phyloP scores from a whole-genome alignment of 2,888 invertebrate species.

The Ormyrus thymus region DNA sequence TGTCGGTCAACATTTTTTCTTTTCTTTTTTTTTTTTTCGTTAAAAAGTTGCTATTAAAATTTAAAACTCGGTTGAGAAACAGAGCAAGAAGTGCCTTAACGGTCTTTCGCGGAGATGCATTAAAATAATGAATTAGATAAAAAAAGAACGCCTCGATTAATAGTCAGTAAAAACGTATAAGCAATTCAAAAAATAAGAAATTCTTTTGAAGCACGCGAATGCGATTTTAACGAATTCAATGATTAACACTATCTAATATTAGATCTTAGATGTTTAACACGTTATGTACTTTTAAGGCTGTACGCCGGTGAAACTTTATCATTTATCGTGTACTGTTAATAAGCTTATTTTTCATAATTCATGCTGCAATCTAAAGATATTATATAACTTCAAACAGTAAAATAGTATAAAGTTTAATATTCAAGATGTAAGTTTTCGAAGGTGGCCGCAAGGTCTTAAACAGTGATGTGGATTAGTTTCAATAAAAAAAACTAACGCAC shows the following conservation, averaged over 20 bases:
- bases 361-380: not conserved
- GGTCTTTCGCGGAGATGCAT: not conserved
- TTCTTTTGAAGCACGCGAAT: slow-evolving; percentile 13
- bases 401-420: too few relatives aligned
- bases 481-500: too few relatives aligned
- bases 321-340: slow-evolving; percentile 31
- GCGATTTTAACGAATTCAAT: slow-evolving; percentile 28
- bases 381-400: not conserved
- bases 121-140: not conserved
- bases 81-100: not conserved
- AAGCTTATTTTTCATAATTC: slow-evolving; percentile 16
- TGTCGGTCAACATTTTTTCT: too few relatives aligned
- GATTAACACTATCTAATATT: slow-evolving; percentile 40
- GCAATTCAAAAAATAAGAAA: slow-evolving; percentile 23
- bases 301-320: slow-evolving; percentile 35
- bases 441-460: too few relatives aligned
- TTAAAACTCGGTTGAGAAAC: not conserved
- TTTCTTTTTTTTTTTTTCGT: too few relatives aligned
- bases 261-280: slow-evolving; percentile 14
- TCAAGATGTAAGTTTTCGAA: too few relatives aligned
- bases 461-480: too few relatives aligned
- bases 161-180: slow-evolving; percentile 7
- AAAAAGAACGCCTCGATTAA: not conserved
- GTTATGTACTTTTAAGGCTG: slow-evolving; percentile 29
- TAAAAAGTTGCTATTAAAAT: too few relatives aligned